A percentile compares a stretch with the other conserved stretches of the same genome.
These are phyloP conservation scores for Peromyscus maniculatus DNA, from an alignment of 2,113 vertebrate genomes.

Conservation along the genomic window DNA sequence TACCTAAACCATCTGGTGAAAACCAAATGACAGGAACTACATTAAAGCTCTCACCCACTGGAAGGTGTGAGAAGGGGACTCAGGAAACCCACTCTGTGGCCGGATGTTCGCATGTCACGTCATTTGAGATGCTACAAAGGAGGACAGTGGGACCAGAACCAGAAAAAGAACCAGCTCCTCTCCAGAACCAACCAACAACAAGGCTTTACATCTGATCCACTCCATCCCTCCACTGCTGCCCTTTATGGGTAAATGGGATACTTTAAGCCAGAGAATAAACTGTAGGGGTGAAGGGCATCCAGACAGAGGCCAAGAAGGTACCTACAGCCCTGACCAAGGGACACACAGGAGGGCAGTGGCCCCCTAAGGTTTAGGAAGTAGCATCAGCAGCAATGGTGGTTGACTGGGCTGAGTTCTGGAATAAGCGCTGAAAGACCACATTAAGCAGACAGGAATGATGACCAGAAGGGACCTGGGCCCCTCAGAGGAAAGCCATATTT, in stretches of 20 bases:
- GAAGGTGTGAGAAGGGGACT: not conserved
- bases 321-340: no score
- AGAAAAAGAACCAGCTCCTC: not conserved
- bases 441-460: not conserved
- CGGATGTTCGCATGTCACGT: not conserved
- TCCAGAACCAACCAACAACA: not conserved
- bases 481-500: not conserved
- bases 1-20: not conserved
- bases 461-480: not conserved
- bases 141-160: not conserved
- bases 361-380: not conserved
- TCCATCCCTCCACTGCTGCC: not conserved
- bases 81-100: not conserved
- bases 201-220: not conserved
- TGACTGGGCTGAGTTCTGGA: not conserved
- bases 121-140: not conserved
- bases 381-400: accelerated
- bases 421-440: not conserved
- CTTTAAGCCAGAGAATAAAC: not conserved
- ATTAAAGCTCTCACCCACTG: not conserved
- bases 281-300: not conserved
- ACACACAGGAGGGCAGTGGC: not conserved
- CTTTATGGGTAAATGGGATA: not conserved
- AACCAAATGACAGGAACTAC: not conserved
- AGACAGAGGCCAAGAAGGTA: not conserved